These are phyloP conservation scores for Rousettus leschenaultii DNA, from an alignment of 2,113 vertebrate genomes.

Conservation along the genomic window DNA sequence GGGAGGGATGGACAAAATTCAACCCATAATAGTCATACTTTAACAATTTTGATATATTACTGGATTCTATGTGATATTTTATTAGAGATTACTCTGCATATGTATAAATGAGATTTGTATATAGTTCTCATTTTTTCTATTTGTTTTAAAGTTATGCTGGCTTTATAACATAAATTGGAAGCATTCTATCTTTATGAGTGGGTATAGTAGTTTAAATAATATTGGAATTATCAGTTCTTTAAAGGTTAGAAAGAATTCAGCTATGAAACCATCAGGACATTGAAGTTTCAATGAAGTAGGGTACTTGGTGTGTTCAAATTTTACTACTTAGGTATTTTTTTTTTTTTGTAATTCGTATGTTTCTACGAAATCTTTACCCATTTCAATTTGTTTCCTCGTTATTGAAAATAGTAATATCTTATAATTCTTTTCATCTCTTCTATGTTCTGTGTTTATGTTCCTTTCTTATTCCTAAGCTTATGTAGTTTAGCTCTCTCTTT, in stretches of 20 bases:
- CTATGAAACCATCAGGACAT: not conserved
- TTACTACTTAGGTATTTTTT: not conserved
- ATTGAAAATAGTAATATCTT: not conserved
- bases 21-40: not conserved
- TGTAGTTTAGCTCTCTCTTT: not conserved
- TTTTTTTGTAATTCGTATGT: not conserved
- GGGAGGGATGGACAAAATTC: not conserved
- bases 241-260: not conserved
- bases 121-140: not conserved
- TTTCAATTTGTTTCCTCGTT: not conserved
- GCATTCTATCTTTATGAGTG: not conserved
- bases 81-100: constrained; percentile 18
- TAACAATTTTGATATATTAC: not conserved
- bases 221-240: not conserved
- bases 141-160: not conserved
- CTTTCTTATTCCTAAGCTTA: not conserved
- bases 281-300: not conserved
- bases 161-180: not conserved
- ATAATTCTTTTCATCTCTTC: not conserved
- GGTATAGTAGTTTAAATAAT: not conserved
- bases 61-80: not conserved
- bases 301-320: not conserved
- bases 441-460: not conserved
- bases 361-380: not conserved
- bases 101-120: not conserved